Conservation (phyloP, 1,140 invertebrate species). For the Calephelis virginiensis region DNA sequence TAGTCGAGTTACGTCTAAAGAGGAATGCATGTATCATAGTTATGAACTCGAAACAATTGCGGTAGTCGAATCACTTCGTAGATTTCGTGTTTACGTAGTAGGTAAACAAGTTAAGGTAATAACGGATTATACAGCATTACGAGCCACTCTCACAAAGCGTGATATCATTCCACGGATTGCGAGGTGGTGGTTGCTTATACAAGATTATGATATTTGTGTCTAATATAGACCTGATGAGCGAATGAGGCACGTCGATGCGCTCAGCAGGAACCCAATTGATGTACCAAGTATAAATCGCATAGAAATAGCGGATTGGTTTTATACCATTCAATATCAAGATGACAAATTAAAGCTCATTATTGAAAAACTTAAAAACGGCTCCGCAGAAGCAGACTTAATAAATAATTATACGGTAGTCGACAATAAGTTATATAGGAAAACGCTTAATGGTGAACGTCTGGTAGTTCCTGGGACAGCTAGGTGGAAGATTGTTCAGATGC, state of each 20-base stretch:
- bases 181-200: conserved; percentile 52
- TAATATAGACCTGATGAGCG: conserved; percentile 46
- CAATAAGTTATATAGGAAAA: no score
- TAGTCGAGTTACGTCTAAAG: no score
- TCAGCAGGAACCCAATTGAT: conserved; percentile 45
- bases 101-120: conserved; percentile 68
- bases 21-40: conserved; percentile 65
- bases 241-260: conserved; percentile 50
- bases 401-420: no score
- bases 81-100: conserved; percentile 68
- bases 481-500: no score
- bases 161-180: conserved; percentile 47
- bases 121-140: conserved; percentile 22
- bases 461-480: no score
- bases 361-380: no score
- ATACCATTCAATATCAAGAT: conserved; percentile 36
- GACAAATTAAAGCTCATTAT: conserved; percentile 33
- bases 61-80: conserved; percentile 67
- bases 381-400: no score
- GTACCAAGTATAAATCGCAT: conserved; percentile 28
- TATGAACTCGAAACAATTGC: conserved; percentile 72
- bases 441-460: no score
- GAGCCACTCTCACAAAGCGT: conserved; percentile 39
- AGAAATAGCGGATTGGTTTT: conserved; percentile 37
- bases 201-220: conserved; percentile 45